A percentile compares a stretch with the other conserved stretches of the same genome.
These are phyloP conservation scores for Bradypodion pumilum DNA, from an alignment of 2,797 vertebrate species.

Conservation along the genomic window DNA sequence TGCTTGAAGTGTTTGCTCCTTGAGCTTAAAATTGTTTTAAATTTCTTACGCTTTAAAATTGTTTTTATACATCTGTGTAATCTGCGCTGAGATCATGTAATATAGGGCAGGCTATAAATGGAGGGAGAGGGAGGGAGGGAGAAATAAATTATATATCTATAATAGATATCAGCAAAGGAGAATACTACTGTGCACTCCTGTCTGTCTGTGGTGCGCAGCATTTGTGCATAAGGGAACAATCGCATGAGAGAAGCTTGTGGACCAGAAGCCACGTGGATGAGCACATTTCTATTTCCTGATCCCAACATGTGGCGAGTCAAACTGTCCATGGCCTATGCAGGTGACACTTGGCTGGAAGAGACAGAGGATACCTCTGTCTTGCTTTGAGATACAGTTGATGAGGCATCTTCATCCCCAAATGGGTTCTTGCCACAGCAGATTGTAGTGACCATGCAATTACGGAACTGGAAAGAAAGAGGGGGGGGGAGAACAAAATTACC, in stretches of 20 bases:
- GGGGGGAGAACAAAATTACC: accelerated
- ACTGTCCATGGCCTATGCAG: constrained; percentile 73
- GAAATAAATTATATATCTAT: too few relatives aligned
- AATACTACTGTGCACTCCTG: background rate
- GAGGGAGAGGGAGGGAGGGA: too few relatives aligned
- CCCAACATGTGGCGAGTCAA: constrained; percentile 27
- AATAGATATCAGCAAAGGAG: background rate
- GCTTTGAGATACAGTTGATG: constrained; percentile 76
- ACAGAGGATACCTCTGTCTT: constrained; percentile 84
- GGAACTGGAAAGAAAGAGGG: constrained; percentile 75
- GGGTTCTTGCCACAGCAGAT: constrained; percentile 82
- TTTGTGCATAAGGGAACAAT: accelerated
- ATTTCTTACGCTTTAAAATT: too few relatives aligned
- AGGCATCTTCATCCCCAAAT: constrained; percentile 79
- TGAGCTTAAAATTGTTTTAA: too few relatives aligned
- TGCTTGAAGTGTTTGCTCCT: too few relatives aligned
- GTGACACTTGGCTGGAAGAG: constrained; percentile 75
- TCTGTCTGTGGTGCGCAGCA: constrained; percentile 16
- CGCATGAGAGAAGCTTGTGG: background rate
- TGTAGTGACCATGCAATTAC: constrained; percentile 82
- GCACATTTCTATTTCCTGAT: constrained; percentile 29
- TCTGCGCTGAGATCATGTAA: too few relatives aligned
- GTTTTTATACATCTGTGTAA: too few relatives aligned
- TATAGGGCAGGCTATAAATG: too few relatives aligned
- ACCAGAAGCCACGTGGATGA: background rate